These are phyloP conservation scores for Philopotamus ludificatus DNA, from an alignment of 1,140 invertebrate genomes.

Conservation along the genomic window DNA sequence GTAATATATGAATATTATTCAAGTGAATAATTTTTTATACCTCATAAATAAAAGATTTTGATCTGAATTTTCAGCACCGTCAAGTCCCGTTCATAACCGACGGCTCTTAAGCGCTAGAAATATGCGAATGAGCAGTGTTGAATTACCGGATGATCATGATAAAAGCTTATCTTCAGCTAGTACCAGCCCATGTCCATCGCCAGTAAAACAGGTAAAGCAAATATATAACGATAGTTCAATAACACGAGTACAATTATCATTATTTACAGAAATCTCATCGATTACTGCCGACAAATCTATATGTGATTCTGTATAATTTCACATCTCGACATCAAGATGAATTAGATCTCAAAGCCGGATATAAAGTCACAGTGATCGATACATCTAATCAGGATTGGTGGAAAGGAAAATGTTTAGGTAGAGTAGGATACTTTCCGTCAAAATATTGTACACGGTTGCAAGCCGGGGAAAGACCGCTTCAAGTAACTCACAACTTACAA, in stretches of 20 bases:
- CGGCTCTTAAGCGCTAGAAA: constrained; percentile 74
- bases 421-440: constrained; percentile 91
- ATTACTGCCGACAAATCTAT: constrained; percentile 85
- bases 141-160: constrained; percentile 82
- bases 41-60: background rate
- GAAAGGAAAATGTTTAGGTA: constrained; percentile 91
- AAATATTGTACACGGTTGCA: constrained; percentile 90
- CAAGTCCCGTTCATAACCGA: constrained; percentile 81
- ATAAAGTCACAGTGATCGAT: constrained; percentile 92
- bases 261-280: constrained; percentile 74
- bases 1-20: background rate
- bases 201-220: constrained; percentile 57
- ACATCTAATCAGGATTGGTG: constrained; percentile 95
- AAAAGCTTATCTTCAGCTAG: constrained; percentile 88
- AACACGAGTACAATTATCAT: background rate
- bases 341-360: constrained; percentile 91
- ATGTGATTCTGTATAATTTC: constrained; percentile 95
- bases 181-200: constrained; percentile 89
- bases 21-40: background rate
- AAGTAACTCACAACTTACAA: constrained; percentile 73
- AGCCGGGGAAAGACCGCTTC: constrained; percentile 83
- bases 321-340: constrained; percentile 91
- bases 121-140: constrained; percentile 88
- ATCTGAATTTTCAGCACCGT: constrained; percentile 68
- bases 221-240: background rate